phyloP scores from a whole-genome alignment of 2,888 invertebrate species.

The Eueremaeus valkanovi region DNA sequence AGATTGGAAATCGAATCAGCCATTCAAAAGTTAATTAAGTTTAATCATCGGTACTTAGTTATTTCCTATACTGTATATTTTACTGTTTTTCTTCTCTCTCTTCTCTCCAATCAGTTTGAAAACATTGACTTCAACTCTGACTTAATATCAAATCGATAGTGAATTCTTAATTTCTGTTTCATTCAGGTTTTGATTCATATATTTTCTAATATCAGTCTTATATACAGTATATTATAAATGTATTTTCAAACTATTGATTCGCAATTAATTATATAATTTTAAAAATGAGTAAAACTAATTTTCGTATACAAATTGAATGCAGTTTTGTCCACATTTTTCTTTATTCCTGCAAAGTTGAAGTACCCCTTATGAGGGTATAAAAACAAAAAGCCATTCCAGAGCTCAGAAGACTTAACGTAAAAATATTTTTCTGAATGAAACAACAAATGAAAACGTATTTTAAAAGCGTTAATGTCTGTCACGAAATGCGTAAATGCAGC shows the following conservation, averaged over 20 bases:
- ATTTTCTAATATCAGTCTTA: neutral
- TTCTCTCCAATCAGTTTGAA: slow-evolving; percentile 13
- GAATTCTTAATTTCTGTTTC: slow-evolving; percentile 18
- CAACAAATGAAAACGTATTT: neutral
- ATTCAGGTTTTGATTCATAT: slow-evolving; percentile 30
- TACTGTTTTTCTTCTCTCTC: slow-evolving; percentile 4
- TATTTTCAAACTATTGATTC: slow-evolving; percentile 8
- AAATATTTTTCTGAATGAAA: slow-evolving; percentile 30
- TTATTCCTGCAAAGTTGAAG: slow-evolving; percentile 1
- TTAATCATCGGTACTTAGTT: neutral
- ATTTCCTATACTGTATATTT: neutral
- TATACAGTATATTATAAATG: neutral
- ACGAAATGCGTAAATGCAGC: slow-evolving; percentile 22
- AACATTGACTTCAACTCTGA: slow-evolving; percentile 17
- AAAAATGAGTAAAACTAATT: neutral
- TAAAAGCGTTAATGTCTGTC: slow-evolving; percentile 27
- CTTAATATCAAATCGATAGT: slow-evolving; percentile 26
- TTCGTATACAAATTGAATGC: neutral
- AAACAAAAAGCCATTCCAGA: slow-evolving; percentile 9
- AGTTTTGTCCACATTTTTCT: neutral
- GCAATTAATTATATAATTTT: neutral
- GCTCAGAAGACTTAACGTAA: slow-evolving; percentile 4
- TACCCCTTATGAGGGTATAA: slow-evolving; percentile 15
- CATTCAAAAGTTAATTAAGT: too few relatives aligned
- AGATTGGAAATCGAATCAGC: too few relatives aligned